A percentile compares a stretch with the other conserved stretches of the same genome.
phyloP scores from a whole-genome alignment of 1,140 invertebrate species.

The Lanistes nyassanus region DNA sequence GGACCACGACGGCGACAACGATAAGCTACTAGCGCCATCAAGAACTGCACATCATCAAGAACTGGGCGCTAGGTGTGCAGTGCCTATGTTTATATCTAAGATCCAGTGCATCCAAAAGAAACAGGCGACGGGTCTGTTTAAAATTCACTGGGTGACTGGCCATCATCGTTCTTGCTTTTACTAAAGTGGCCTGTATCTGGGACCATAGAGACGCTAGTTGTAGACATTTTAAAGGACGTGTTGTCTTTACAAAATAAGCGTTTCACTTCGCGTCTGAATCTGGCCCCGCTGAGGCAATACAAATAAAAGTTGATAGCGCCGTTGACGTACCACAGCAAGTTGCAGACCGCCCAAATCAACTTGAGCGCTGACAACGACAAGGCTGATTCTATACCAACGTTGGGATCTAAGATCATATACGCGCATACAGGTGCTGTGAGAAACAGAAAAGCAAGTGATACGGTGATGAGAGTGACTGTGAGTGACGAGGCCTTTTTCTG shows the following conservation, averaged over 20 bases:
- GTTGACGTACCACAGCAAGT: constrained; percentile 19
- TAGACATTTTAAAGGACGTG: background rate
- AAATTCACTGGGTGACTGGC: background rate
- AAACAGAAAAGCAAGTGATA: background rate
- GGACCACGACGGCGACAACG: too few species aligned
- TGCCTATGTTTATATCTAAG: background rate
- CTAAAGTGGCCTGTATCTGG: too few species aligned
- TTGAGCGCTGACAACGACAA: constrained; percentile 10
- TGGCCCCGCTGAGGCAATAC: constrained; percentile 6
- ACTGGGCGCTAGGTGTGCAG: too few species aligned
- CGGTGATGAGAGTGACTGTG: constrained; percentile 10
- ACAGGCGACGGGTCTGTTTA: background rate
- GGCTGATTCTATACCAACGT: background rate
- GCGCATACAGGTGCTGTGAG: constrained; percentile 5
- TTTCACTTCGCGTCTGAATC: background rate
- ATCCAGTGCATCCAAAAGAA: background rate
- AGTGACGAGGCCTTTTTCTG: constrained; percentile 9
- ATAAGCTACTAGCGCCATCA: too few species aligned
- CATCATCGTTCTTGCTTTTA: background rate
- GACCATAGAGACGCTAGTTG: background rate
- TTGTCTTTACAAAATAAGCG: constrained; percentile 4
- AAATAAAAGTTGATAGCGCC: constrained; percentile 16
- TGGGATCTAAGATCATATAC: background rate
- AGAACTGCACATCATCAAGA: too few species aligned
- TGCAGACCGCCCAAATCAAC: constrained; percentile 12